Base-by-base conservation (phyloP, 2,888 invertebrate genomes). In the Chloroclystis v-ata region DNA sequence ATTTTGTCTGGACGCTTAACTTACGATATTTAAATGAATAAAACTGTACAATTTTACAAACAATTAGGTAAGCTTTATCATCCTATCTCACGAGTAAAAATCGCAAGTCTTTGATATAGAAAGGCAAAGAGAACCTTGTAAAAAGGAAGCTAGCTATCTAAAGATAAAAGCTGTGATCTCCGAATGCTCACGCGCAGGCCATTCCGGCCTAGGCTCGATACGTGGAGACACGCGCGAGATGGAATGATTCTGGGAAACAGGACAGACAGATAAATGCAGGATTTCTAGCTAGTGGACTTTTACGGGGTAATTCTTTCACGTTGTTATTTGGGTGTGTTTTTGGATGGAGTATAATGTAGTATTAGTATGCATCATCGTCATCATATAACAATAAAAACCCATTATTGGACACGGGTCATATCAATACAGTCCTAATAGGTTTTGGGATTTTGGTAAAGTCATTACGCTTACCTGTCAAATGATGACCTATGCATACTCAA, bases 101-200 rank as follows among this genome's bases (percentile, higher is more conserved):
- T 37, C 4, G 37, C 45, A 45, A 32, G 9, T 12, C 39, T 39
- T 42, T 28, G 25, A 37, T 43, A 48, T 39, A 45, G 41, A 45
- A 52, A 43, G 43, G 8, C 40, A 39, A n/a, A 41, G 46, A 51
- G 49, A 48, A 43, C 37, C 49, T 47, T 46, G 41, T 47, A 52
- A 43, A 42, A 56, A 53, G 54, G 51, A 54, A 54, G 46, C 38
- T 33, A 47, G 54, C 51, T 56, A 63, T 69, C 65, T 57, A 46
- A 38, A 65, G 60, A 69, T 69, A 67, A 72, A 72, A 60, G 61
- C 57, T 9, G 49, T 48, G 57, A 62, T 60, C 61, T 63, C 68
- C 60, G 60, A 60, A 69, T 68, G 62, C 67, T 67, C 74, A 72
- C 75, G 73, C 72, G 61, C 67, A 52, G 57, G 46, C 63, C 71